Evolutionary conservation across 2,113 vertebrate genomes (phyloP).

Genomic region (Muntiacus reevesi): DNA sequence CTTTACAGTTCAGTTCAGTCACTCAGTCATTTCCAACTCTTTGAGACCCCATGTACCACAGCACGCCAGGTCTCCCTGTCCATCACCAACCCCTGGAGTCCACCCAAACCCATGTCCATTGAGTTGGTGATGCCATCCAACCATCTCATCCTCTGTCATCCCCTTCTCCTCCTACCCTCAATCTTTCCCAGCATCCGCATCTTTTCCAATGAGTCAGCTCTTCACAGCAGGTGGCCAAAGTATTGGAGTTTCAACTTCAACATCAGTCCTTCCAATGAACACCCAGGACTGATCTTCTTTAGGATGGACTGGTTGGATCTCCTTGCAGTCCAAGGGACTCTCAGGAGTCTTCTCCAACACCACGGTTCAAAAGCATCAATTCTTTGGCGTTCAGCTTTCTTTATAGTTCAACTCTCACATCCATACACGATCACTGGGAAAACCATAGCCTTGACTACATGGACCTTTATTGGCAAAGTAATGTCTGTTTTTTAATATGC

Average conservation of each 20-base stretch:
- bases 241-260: neutral
- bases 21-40: rapidly evolving
- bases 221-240: neutral
- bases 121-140: neutral
- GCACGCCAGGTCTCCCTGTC: neutral
- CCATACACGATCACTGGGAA: no score
- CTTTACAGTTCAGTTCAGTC: neutral
- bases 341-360: no score
- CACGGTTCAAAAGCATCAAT: no score
- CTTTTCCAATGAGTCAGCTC: neutral
- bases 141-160: neutral
- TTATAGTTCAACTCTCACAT: no score
- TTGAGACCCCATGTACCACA: rapidly evolving
- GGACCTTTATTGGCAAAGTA: no score
- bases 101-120: neutral
- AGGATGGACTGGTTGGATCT: neutral
- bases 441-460: no score
- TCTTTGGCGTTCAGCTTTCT: no score
- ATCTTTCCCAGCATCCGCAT: neutral
- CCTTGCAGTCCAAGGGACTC: no score
- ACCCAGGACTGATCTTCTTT: neutral
- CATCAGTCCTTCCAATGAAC: neutral
- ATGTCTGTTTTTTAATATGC: no score
- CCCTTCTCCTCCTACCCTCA: neutral
- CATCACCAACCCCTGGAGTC: neutral